Conservation (phyloP, 2,888 invertebrate species). For the Xestia sexstrigata region DNA sequence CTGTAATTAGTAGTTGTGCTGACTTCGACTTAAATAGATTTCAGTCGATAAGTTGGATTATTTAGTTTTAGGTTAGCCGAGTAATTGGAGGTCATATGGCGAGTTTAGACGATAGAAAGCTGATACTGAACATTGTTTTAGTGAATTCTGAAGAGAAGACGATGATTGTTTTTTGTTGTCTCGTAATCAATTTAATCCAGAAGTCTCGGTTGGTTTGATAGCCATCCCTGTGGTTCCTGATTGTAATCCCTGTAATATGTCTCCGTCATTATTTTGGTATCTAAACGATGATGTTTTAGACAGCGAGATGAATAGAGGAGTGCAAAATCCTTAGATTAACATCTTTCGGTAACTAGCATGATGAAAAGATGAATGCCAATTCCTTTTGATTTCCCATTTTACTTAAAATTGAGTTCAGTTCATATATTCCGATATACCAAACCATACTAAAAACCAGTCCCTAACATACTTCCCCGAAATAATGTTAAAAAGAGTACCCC, state of each 20-base stretch:
- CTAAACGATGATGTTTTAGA: neutral
- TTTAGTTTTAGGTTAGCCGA: neutral
- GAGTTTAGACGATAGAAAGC: neutral
- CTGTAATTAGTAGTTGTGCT: constrained; percentile 22
- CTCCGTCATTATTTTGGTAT: neutral
- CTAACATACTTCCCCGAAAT: neutral
- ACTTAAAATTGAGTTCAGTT: neutral
- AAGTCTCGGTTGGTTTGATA: neutral
- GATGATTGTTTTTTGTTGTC: neutral
- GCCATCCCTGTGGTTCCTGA: neutral
- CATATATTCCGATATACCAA: neutral
- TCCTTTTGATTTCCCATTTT: neutral
- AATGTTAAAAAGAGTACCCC: neutral
- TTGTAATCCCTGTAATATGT: neutral
- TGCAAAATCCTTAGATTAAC: neutral
- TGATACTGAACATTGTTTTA: neutral
- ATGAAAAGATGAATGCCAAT: neutral
- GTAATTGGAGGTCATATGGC: neutral
- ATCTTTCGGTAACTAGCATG: neutral
- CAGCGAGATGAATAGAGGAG: neutral
- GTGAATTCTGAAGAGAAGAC: neutral
- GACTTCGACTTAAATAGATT: constrained; percentile 10
- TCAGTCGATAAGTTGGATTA: constrained; percentile 1
- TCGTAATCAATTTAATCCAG: neutral
- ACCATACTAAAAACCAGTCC: neutral